Conservation (phyloP, 2,113 vertebrate genomes). For the Vulpes vulpes region DNA sequence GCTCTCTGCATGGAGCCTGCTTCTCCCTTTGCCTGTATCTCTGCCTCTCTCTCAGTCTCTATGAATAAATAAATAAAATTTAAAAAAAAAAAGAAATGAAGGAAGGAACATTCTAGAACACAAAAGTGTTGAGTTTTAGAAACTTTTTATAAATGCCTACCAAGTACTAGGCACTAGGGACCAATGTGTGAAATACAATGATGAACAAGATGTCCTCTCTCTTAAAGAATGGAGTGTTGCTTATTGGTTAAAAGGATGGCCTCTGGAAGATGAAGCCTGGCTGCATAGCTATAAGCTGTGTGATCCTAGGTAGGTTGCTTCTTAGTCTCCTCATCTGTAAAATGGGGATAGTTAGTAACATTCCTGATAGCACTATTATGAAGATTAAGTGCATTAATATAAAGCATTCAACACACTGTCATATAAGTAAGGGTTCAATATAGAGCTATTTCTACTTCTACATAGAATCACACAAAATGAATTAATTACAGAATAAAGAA, state of each 20-base stretch:
- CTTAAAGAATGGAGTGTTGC: neutral
- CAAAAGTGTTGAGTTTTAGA: neutral
- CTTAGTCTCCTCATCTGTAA: neutral
- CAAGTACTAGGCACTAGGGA: neutral
- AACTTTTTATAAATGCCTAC: neutral
- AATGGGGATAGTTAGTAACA: neutral
- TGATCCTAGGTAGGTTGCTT: neutral
- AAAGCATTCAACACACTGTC: neutral
- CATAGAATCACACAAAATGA: constrained; percentile 12
- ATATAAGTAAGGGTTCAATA: neutral
- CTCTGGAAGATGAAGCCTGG: neutral
- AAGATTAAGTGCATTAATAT: neutral
- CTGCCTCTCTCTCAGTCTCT: no score
- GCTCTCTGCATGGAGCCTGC: no score
- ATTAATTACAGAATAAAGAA: neutral
- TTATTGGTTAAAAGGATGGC: neutral
- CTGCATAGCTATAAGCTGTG: neutral
- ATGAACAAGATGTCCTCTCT: neutral
- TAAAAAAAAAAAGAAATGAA: neutral
- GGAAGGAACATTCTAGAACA: neutral
- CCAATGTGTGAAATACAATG: neutral
- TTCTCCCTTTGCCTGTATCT: no score
- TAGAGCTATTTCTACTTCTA: constrained; percentile 20
- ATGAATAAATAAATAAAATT: no score
- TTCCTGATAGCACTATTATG: neutral